Base-by-base conservation (phyloP, 2,888 invertebrate genomes). In the Cephonodes hylas region DNA sequence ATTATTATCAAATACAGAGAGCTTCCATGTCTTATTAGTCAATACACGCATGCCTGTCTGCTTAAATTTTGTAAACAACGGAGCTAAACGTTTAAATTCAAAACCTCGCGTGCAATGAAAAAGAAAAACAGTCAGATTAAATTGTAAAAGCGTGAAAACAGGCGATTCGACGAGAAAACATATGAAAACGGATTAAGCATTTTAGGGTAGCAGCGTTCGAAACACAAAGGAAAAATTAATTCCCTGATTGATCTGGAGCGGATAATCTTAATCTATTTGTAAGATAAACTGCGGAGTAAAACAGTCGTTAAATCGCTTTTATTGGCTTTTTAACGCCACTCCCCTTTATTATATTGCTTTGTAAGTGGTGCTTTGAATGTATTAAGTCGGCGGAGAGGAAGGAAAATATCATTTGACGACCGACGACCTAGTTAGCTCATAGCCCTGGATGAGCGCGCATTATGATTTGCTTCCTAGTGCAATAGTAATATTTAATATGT, bases 371-470 rank as follows among this genome's bases (percentile, higher is more conserved):
- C 53, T 53, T 53, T 31, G 27, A 53, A 53, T 53, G 53, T 53
- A 53, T 53, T 53, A 31, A 48, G 27, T 53, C 5, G 18, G 13
- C 46, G 18, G 31, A 53, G 27, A 31, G 27, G 31, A 53, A 53
- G 18, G 53, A 53, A 48, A 53, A 53, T 53, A 53, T 53, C 27
- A 53, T 53, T 53, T 53, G 18, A 53, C 53, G 53, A 53, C 53
- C 15, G 20, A 3, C 31, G 18, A 18, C 53, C 31, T 27, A 53
- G 27, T 53, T 53, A 53, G 53, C 27, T 53, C 53, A 31, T 10
- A 31, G 53, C 27, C 20, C 13, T 5, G 23, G 46, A 23, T 23
- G 18, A 18, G 31, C 18, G 18, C 27, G 31, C 18, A 53, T 53
- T 10, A 27, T 1, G 18, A 53, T 53, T 53, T 18, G 18, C 15